Percentiles rank a stretch among this genome's conserved stretches.
phyloP scores from a whole-genome alignment of 2,113 vertebrate genomes.

The Proteles cristata region DNA sequence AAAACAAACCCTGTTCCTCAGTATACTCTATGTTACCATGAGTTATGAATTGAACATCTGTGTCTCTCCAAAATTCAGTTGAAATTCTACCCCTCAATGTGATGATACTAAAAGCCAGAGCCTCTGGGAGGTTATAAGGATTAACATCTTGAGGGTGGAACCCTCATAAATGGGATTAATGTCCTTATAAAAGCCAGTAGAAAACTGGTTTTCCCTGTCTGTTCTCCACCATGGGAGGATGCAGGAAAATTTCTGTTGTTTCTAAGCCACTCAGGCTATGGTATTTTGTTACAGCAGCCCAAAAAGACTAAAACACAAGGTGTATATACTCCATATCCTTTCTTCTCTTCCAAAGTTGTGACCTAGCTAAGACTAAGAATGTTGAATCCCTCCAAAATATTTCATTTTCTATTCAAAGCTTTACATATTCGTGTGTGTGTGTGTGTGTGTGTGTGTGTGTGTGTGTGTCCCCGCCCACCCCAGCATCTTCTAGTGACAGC shows the following conservation, averaged over 20 bases:
- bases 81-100: background rate
- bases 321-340: background rate
- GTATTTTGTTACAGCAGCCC: background rate
- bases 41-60: background rate
- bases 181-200: background rate
- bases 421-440: background rate
- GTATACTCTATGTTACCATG: background rate
- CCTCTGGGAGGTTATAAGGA: background rate
- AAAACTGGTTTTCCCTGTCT: background rate
- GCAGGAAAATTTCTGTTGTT: background rate
- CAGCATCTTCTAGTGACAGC: background rate
- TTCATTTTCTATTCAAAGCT: background rate
- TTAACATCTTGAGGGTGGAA: background rate
- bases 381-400: background rate
- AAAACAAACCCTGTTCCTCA: background rate
- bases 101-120: background rate
- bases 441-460: background rate
- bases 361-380: background rate
- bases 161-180: background rate
- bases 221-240: background rate
- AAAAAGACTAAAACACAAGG: background rate
- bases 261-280: background rate
- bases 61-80: background rate
- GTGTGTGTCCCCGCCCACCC: background rate
- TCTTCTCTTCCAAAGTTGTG: background rate